A percentile compares a stretch with the other conserved stretches of the same genome.
These are phyloP conservation scores for Trachymyrmex cornetzi DNA, from an alignment of 1,140 invertebrate genomes.

Conservation along the genomic window DNA sequence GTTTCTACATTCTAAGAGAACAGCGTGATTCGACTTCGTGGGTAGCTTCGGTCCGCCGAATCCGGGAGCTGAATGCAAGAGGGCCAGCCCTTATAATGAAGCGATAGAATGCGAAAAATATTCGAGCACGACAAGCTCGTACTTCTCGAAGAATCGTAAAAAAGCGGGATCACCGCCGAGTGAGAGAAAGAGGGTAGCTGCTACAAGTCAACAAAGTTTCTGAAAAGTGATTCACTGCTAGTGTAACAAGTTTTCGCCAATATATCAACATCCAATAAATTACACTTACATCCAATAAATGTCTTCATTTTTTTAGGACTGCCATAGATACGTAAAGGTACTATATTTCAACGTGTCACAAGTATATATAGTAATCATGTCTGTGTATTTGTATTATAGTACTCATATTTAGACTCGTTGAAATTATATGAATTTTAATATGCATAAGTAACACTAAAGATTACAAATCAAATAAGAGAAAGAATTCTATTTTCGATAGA, in stretches of 20 bases:
- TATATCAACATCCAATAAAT: not conserved
- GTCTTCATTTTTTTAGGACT: not conserved
- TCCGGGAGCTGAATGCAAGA: constrained; percentile 66
- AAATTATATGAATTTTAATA: not conserved
- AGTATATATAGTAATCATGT: not conserved
- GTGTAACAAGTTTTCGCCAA: not conserved
- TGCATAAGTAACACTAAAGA: not conserved
- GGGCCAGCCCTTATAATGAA: constrained; percentile 81
- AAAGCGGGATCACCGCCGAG: constrained; percentile 52
- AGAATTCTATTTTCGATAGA: not conserved
- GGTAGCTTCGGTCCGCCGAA: constrained; percentile 70
- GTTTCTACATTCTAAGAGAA: constrained; percentile 77
- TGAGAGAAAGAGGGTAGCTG: constrained; percentile 24
- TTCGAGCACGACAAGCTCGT: constrained; percentile 78
- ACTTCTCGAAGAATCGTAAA: constrained; percentile 77
- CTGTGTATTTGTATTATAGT: not conserved
- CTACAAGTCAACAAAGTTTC: not conserved
- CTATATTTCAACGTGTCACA: not conserved
- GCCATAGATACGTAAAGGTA: not conserved
- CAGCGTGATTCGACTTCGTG: constrained; percentile 77
- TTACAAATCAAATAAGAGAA: too few relatives aligned
- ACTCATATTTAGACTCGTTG: not conserved
- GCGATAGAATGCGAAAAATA: constrained; percentile 85
- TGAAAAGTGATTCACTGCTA: not conserved
- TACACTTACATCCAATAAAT: not conserved